Evolutionary conservation across 2,113 vertebrate species (phyloP), one percentile per base, ranked within the genome.

Genomic region (Syngnathus typhle): DNA sequence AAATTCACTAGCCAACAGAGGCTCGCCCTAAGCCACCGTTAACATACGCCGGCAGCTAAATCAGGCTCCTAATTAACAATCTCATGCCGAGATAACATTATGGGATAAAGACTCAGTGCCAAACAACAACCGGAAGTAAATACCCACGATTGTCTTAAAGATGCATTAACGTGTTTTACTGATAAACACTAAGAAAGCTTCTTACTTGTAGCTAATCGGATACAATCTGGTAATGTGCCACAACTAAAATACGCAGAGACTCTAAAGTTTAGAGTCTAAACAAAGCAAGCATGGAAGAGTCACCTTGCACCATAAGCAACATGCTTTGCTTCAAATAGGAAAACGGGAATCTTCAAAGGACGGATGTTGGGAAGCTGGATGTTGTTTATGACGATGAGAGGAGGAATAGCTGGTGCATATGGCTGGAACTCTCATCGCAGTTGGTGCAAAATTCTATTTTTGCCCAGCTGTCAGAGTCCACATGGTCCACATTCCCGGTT

Each of bases 1-100:
- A 81, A 68, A 77, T 68, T 77, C 70, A 64, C 62, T 65, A 78
- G 83, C 83, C 85, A 82, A 67, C 73, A 75, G 51, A 81, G 76
- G 76, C 82, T 84, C 85, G 85, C 83, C 70, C 80, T 85, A 86
- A 85, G 88, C 89, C 88, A 89, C 90, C 73, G 81, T 79, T 82
- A 89, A 89, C 89, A 88, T 89, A 90, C 90, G 87, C 88, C 79
- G 59, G 84, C 78, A 82, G 86, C 89, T 89, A 91, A 91, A 91
- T 90, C 89, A 89, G 88, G 91, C 80, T 85, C 78, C 85, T 86
- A 87, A 91, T 90, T 90, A 91, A 86, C 82, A 82, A 85, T 83
- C 78, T 75, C 88, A 89, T 75, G 81, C 88, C 44, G 86, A 78
- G 87, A 87, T 87, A 88, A 88, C 81, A 86, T 86, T 89, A 90